Evolutionary conservation across 1,140 invertebrate species (phyloP).

Genomic region (Anastatus disparis): DNA sequence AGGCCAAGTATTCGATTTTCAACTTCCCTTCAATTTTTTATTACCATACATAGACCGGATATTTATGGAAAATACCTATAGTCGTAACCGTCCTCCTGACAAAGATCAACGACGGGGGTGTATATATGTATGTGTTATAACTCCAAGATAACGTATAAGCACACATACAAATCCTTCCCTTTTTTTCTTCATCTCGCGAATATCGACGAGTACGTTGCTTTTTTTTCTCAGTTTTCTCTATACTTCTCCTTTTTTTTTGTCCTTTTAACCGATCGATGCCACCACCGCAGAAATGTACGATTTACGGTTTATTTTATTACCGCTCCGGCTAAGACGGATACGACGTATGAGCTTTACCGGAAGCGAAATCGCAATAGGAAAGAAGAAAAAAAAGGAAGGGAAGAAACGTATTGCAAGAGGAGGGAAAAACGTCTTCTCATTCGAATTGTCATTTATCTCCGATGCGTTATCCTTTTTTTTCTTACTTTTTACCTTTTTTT

Average conservation of each 20-base stretch:
- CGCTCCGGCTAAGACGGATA: slow-evolving; percentile 24
- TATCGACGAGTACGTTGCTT: neutral
- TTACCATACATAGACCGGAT: neutral
- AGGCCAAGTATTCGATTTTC: neutral
- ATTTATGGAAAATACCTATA: slow-evolving; percentile 33
- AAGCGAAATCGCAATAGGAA: slow-evolving; percentile 1
- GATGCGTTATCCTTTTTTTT: neutral
- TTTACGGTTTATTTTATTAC: slow-evolving; percentile 39
- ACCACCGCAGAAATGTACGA: neutral
- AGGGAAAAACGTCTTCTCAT: neutral
- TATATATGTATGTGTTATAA: too few relatives aligned
- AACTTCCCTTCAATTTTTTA: slow-evolving; percentile 30
- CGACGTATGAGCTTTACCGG: slow-evolving; percentile 7
- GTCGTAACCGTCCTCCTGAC: slow-evolving; percentile 18
- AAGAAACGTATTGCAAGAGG: neutral
- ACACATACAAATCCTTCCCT: too few relatives aligned
- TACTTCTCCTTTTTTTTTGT: neutral
- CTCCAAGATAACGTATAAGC: too few relatives aligned
- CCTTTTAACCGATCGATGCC: slow-evolving; percentile 18
- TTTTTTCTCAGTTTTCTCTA: neutral
- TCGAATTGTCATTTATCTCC: slow-evolving; percentile 20
- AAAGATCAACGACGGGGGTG: slow-evolving; percentile 36
- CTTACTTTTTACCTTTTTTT: neutral
- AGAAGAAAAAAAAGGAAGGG: too few relatives aligned
- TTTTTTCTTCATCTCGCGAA: slow-evolving; percentile 26